A percentile compares a stretch with the other conserved stretches of the same genome.
phyloP scores from a whole-genome alignment of 2,113 vertebrate species.

The Actenoides hombroni region DNA sequence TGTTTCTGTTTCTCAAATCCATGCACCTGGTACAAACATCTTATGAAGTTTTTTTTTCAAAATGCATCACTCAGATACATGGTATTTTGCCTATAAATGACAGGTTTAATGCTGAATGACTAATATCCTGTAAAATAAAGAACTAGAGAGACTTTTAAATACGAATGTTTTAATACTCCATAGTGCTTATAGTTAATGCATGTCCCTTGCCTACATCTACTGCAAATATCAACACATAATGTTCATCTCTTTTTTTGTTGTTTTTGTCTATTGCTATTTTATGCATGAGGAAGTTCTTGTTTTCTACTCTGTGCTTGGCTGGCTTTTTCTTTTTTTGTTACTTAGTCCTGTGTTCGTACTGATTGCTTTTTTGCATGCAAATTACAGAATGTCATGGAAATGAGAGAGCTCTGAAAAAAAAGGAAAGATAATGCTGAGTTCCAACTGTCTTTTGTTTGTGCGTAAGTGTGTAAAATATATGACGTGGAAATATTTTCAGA shows the following conservation, averaged over 20 bases:
- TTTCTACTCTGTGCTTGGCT: conserved; percentile 74
- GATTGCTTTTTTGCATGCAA: conserved; percentile 79
- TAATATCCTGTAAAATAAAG: conserved; percentile 20
- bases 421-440: conserved; percentile 62
- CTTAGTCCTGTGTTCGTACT: conserved; percentile 70
- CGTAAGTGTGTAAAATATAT: conserved; percentile 64
- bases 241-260: conserved; percentile 48
- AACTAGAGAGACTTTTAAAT: conserved; percentile 26
- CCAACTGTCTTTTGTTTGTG: conserved; percentile 68
- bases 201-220: conserved; percentile 62
- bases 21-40: conserved; percentile 3
- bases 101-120: conserved; percentile 38
- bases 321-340: conserved; percentile 64
- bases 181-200: conserved; percentile 64
- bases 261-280: conserved; percentile 71
- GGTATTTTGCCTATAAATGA: conserved; percentile 9
- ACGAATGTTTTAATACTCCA: conserved; percentile 47
- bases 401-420: conserved; percentile 56
- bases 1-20: conserved; percentile 18
- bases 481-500: conserved; percentile 69
- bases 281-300: conserved; percentile 78
- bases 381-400: conserved; percentile 75
- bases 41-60: neutral
- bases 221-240: conserved; percentile 56
- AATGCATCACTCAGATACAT: neutral